Percentiles rank a stretch among this genome's conserved stretches.
These are phyloP conservation scores for Lasioglossum figueresi DNA, from an alignment of 2,888 invertebrate genomes.

Conservation along the genomic window DNA sequence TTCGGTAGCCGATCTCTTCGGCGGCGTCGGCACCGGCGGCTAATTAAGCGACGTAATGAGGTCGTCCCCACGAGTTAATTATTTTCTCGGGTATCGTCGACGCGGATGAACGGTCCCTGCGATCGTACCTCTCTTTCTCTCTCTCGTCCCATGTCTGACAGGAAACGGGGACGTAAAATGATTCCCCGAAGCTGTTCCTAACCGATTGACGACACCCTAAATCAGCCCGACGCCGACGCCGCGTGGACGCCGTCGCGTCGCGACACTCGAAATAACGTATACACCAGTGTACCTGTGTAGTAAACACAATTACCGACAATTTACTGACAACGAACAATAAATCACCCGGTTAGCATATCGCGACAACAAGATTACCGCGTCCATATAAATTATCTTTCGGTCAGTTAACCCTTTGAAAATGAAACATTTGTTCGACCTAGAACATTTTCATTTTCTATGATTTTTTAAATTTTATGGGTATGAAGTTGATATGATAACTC, in stretches of 20 bases:
- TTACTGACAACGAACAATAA: background rate
- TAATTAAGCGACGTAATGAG: conserved; percentile 78
- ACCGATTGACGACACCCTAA: conserved; percentile 68
- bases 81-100: conserved; percentile 60
- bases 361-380: background rate
- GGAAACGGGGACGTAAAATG: conserved; percentile 69
- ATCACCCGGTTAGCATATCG: background rate
- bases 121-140: conserved; percentile 15
- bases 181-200: conserved; percentile 65
- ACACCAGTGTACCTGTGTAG: background rate
- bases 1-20: conserved; percentile 42
- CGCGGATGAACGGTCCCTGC: conserved; percentile 46
- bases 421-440: too few relatives aligned
- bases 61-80: conserved; percentile 77
- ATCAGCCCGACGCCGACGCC: conserved; percentile 49
- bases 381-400: background rate
- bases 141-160: conserved; percentile 12
- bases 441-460: too few relatives aligned
- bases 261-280: background rate
- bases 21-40: conserved; percentile 63
- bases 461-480: too few relatives aligned
- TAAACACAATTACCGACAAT: background rate
- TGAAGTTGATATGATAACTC: too few relatives aligned
- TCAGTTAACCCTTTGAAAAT: background rate
- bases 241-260: background rate